Conservation (phyloP, 2,113 vertebrate species). For the Microtus ochrogaster region DNA sequence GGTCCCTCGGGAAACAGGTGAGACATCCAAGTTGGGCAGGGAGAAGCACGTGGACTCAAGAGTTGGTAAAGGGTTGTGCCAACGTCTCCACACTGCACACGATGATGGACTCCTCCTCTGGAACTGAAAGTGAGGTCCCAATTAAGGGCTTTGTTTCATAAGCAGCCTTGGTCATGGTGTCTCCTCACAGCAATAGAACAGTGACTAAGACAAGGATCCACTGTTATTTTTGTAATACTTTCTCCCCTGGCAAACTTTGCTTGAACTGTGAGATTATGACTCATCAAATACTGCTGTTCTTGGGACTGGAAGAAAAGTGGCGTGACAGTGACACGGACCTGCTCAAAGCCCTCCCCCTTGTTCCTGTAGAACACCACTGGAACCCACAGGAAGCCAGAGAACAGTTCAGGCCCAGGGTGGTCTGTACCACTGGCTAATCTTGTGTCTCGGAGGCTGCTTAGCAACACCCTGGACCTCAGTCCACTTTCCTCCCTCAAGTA, state of each 20-base stretch:
- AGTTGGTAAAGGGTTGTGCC: background rate
- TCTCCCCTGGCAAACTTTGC: background rate
- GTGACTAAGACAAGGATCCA: background rate
- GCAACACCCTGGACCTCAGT: background rate
- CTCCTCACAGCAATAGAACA: background rate
- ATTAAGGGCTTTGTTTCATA: background rate
- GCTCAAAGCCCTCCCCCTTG: background rate
- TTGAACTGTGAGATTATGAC: background rate
- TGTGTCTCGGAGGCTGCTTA: background rate
- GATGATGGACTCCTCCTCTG: background rate
- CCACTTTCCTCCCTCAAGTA: background rate
- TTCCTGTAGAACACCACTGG: background rate
- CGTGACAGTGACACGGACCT: no score
- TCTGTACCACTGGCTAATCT: background rate
- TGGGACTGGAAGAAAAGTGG: background rate
- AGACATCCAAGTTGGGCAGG: background rate
- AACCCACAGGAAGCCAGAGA: background rate
- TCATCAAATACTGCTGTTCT: background rate
- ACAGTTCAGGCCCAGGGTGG: background rate
- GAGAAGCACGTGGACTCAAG: background rate
- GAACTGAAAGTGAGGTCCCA: background rate
- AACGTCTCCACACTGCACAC: background rate
- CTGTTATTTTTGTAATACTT: background rate
- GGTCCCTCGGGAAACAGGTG: background rate
- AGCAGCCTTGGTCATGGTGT: background rate